phyloP scores from a whole-genome alignment of 2,888 invertebrate genomes.

The Crematogaster levior region DNA sequence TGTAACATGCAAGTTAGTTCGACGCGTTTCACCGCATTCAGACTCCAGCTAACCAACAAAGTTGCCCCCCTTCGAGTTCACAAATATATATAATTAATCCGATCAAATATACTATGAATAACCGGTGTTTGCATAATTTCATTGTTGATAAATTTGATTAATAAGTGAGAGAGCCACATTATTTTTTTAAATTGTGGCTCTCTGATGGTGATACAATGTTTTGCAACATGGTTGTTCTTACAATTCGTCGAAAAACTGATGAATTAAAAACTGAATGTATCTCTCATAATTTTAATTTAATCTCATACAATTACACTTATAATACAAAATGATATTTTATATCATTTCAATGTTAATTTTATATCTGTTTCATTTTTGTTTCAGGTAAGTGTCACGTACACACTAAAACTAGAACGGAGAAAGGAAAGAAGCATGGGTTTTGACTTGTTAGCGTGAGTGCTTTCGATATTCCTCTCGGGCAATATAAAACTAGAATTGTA shows the following conservation, averaged over 20 bases:
- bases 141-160: slow-evolving; percentile 16
- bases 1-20: slow-evolving; percentile 71
- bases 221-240: background rate
- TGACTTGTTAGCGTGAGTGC: slow-evolving; percentile 3
- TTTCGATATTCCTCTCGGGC: slow-evolving; percentile 6
- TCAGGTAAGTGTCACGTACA: slow-evolving; percentile 29
- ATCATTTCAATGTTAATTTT: background rate
- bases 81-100: slow-evolving; percentile 63
- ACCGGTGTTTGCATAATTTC: slow-evolving; percentile 21
- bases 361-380: slow-evolving; percentile 17
- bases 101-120: slow-evolving; percentile 58
- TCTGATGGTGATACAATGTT: background rate
- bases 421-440: background rate
- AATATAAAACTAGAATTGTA: slow-evolving; percentile 24
- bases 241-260: background rate
- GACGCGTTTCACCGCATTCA: slow-evolving; percentile 59
- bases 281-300: background rate
- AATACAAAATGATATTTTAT: background rate
- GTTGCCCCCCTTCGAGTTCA: slow-evolving; percentile 56
- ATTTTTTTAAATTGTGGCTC: slow-evolving; percentile 5
- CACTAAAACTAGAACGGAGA: background rate
- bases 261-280: background rate
- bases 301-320: background rate
- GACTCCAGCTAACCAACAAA: slow-evolving; percentile 38
- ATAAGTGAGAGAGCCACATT: background rate